Evolutionary conservation across 2,113 vertebrate genomes (phyloP).

Genomic region (Turdus rufiventris): DNA sequence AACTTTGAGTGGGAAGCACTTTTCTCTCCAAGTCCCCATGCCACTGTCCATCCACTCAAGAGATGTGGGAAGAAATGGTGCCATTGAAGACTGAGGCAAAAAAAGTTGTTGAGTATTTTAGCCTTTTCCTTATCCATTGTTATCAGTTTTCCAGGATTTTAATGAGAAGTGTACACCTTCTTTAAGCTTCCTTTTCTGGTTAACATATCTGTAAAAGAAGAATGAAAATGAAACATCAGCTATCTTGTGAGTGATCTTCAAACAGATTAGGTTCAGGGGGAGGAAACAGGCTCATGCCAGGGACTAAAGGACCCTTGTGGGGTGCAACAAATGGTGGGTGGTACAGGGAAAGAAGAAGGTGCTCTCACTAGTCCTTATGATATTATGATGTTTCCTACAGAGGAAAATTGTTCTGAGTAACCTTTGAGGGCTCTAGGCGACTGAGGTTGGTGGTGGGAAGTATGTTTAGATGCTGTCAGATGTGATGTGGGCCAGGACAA

Average conservation of each 20-base stretch:
- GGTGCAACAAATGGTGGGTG: not conserved
- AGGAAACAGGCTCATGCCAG: not conserved
- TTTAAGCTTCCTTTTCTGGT: not conserved
- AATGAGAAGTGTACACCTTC: not conserved
- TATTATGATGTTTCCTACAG: not conserved
- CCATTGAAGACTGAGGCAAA: not conserved
- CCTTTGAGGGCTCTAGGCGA: not conserved
- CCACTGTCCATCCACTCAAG: not conserved
- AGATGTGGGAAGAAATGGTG: not conserved
- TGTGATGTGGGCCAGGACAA: not conserved
- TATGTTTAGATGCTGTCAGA: not conserved
- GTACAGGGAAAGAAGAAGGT: not conserved
- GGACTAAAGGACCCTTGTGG: not conserved
- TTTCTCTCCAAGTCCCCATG: not conserved
- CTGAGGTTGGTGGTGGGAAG: not conserved
- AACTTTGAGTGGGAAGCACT: not conserved
- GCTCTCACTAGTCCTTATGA: not conserved
- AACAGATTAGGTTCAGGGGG: not conserved
- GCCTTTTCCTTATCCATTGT: not conserved
- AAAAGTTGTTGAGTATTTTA: not conserved
- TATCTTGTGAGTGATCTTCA: not conserved
- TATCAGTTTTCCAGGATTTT: not conserved
- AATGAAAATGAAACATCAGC: not conserved
- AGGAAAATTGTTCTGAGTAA: not conserved
- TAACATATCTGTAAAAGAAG: not conserved